phyloP scores from a whole-genome alignment of 2,113 vertebrate species.

The Osmerus eperlanus region DNA sequence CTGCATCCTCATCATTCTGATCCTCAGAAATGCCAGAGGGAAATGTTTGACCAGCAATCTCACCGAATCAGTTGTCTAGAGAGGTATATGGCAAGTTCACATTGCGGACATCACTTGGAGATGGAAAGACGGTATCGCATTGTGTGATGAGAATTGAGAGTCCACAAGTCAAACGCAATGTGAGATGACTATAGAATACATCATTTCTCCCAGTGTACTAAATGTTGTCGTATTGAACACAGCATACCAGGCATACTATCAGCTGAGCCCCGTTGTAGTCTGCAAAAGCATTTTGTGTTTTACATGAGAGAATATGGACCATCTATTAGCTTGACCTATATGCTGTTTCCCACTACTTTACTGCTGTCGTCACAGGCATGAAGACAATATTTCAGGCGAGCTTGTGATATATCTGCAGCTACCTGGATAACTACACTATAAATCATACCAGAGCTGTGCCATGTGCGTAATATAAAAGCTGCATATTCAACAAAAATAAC shows the following conservation, averaged over 20 bases:
- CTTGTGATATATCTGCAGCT: constrained; percentile 64
- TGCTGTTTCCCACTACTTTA: constrained; percentile 59
- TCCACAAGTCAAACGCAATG: no score
- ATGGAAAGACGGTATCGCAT: no score
- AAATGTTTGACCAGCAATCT: background rate
- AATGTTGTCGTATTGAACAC: no score
- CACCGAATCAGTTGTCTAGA: background rate
- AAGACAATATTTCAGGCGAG: constrained; percentile 63
- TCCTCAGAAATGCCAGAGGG: background rate
- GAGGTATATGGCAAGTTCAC: no score
- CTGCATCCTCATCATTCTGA: background rate
- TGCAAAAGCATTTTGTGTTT: constrained; percentile 16
- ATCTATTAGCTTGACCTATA: constrained; percentile 65
- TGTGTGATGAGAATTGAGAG: no score
- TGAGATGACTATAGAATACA: no score
- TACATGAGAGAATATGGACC: constrained; percentile 39
- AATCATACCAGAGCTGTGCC: constrained; percentile 58
- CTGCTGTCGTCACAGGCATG: constrained; percentile 58
- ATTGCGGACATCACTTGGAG: no score
- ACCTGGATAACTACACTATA: constrained; percentile 63
- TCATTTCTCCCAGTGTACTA: no score
- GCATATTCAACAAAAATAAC: constrained; percentile 57
- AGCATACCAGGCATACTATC: no score
- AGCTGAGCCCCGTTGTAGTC: constrained; percentile 5
- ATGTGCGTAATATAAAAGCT: constrained; percentile 50